Base-by-base conservation (phyloP, 2,888 invertebrate genomes). In the Ormyrus thymus region DNA sequence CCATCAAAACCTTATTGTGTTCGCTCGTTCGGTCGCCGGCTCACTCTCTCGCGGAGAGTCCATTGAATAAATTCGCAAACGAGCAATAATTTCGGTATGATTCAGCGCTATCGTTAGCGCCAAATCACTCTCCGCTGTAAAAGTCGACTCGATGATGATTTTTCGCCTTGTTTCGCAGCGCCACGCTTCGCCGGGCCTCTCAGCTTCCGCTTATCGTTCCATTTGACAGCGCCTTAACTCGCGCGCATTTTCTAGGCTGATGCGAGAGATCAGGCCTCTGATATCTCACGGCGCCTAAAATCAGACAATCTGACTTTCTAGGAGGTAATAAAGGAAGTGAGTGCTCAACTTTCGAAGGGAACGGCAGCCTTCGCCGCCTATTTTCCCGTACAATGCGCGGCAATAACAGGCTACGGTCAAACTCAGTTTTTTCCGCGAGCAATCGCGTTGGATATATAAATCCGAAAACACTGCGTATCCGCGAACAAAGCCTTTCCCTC, bases 21-120 rank as follows among this genome's bases (percentile, higher is more conserved):
- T 53, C 51, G 10, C 58, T 53, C 15, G 10, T 4, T 29, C 29
- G 29, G 29, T 29, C 29, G 29, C 29, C 29, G 29, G 43, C 11
- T 55, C 13, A 7, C 45, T 68, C 45, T 10, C 45, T 11, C 70
- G 45, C 56, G 10, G 29, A 11, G 51, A 59, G 71, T 61, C 51
- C 79, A 75, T 66, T 66, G 59, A 75, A 76, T 46, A 66, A 79
- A 75, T 71, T 79, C 66, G 66, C 66, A 66, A 76, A 79, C 62
- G 76, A 79, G 71, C 79, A 61, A 79, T 76, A 75, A 70, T 74
- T 74, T 74, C 45, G 51, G 56, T 50, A 48, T 73, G 50, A 68
- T 62, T 78, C 68, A 73, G 51, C 72, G 13, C 13, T 45, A 51
- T 72, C 72, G 68, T 77, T 72, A 77, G 77, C 59, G 58, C 66